Conservation (phyloP, 2,113 vertebrate species). For the Ochotona curzoniae region DNA sequence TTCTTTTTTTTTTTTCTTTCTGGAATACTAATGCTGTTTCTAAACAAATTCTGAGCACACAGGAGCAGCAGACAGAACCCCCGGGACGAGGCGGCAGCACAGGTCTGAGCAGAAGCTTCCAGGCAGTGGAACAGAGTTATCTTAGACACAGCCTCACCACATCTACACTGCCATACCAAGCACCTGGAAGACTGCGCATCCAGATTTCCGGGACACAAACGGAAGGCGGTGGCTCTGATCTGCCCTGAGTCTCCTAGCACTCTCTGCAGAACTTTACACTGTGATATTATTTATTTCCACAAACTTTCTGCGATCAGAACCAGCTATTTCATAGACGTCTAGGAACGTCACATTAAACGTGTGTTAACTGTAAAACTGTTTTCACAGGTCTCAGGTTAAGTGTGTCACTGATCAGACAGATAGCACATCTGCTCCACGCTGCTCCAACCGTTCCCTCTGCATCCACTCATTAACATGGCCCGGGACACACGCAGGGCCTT, state of each 20-base stretch:
- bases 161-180: background rate
- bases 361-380: background rate
- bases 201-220: slow-evolving; percentile 38
- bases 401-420: background rate
- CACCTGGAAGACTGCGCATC: background rate
- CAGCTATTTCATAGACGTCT: background rate
- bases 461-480: background rate
- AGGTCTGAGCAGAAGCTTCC: background rate
- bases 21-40: background rate
- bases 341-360: slow-evolving; percentile 25
- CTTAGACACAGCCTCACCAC: slow-evolving; percentile 2
- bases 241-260: background rate
- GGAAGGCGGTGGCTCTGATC: background rate
- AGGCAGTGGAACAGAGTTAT: background rate
- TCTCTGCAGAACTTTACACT: slow-evolving; percentile 31
- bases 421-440: background rate
- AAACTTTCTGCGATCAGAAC: slow-evolving; percentile 44
- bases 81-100: background rate
- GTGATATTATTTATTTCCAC: slow-evolving; percentile 27
- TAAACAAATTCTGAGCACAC: background rate
- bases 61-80: slow-evolving; percentile 32
- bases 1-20: background rate
- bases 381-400: background rate
- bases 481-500: background rate
- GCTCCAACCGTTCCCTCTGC: background rate